Evolutionary conservation across 2,113 vertebrate genomes (phyloP), one percentile per base, ranked within the genome.

Genomic region (Elanoides forficatus): DNA sequence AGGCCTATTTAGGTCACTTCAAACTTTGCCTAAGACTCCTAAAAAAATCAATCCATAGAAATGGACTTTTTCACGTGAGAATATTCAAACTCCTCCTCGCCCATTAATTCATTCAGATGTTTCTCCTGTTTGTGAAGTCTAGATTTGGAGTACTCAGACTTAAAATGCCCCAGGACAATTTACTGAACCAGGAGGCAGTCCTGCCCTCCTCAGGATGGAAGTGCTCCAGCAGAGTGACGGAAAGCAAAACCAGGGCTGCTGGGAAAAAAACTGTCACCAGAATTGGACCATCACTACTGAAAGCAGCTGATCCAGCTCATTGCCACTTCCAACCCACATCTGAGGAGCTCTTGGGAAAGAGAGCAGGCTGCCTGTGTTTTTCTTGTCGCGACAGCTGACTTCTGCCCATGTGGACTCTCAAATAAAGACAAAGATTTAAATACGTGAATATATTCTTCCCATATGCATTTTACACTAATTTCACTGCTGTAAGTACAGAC

Each of bases 21-120:
- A 38, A 47, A 84, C 4, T 50, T 85, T 48, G 4, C 26, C 26
- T 43, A 56, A 55, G 60, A 32, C 5, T 76, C 34, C 19, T 65
- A 52, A 83, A 93, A 59, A 59, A 11, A 62, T 29, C 53, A 47
- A 1, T 26, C 10, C 13, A 47, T 16, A 72, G 30, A 88, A 63
- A 90, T 1, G 0, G 36, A 85, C 5, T 17, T 63, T 68, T 88
- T 82, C 29, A 56, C 3, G 1, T 30, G 0, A 55, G 8, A 42
- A 2, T 48, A 3, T 68, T 80, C 66, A 56, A 25, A 75, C 18
- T 56, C 32, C 26, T 81, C 9, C 21, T 40, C 18, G 65, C 9
- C 3, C n/a, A 13, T 52, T 40, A 81, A 55, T 70, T 66, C 75
- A 10, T 27, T 79, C 66, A 90, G 27, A 32, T 43, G 15, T 72